These are phyloP conservation scores for Neoarius graeffei DNA, from an alignment of 2,113 vertebrate genomes.

Conservation along the genomic window DNA sequence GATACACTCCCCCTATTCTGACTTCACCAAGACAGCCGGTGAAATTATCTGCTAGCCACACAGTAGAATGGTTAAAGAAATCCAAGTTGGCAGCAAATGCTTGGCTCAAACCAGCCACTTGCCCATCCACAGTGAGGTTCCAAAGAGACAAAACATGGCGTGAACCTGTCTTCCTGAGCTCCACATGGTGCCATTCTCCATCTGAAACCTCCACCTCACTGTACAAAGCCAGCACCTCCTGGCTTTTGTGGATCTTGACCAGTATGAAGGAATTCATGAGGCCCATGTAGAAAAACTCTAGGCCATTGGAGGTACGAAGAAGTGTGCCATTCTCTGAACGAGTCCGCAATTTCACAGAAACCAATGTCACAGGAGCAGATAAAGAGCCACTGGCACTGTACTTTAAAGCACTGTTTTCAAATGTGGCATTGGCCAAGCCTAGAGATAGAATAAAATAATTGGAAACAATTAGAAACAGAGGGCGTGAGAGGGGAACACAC, in stretches of 20 bases:
- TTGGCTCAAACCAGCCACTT: conserved; percentile 61
- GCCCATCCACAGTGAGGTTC: conserved; percentile 76
- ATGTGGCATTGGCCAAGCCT: conserved; percentile 87
- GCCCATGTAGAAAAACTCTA: conserved; percentile 77
- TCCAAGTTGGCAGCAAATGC: conserved; percentile 71
- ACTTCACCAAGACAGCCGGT: conserved; percentile 87
- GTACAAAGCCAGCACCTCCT: conserved; percentile 72
- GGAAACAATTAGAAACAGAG: background rate
- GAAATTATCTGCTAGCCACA: conserved; percentile 84
- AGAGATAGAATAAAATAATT: conserved; percentile 32
- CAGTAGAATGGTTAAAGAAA: conserved; percentile 74
- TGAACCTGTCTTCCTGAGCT: conserved; percentile 74
- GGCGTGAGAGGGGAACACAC: background rate
- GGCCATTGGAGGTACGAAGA: conserved; percentile 67
- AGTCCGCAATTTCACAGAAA: conserved; percentile 83
- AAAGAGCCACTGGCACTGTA: conserved; percentile 75
- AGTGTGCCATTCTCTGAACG: conserved; percentile 79
- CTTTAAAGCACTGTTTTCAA: conserved; percentile 72
- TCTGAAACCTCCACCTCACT: conserved; percentile 73
- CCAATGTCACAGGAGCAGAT: conserved; percentile 64
- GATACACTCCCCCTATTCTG: conserved; percentile 80
- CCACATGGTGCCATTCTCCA: conserved; percentile 84
- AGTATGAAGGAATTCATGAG: conserved; percentile 80
- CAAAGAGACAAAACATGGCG: conserved; percentile 68
- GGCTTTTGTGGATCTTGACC: conserved; percentile 74